These are phyloP conservation scores for Dolichotis patagonum DNA, from an alignment of 2,113 vertebrate genomes.

Conservation along the genomic window DNA sequence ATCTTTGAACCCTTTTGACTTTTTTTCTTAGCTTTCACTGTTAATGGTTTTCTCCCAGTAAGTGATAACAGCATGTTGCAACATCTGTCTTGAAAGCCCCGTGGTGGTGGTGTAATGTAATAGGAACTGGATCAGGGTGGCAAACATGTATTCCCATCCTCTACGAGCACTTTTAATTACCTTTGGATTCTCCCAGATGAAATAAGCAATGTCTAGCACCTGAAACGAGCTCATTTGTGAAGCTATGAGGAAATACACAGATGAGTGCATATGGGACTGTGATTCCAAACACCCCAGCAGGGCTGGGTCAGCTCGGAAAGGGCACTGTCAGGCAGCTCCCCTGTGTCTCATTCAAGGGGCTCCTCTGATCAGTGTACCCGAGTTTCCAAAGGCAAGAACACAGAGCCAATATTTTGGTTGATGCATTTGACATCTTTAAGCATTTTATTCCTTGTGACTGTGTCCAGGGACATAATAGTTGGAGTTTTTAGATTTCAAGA, in stretches of 20 bases:
- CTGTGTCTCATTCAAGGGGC: background rate
- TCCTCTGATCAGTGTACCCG: background rate
- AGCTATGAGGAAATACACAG: background rate
- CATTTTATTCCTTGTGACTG: background rate
- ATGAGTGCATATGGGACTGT: background rate
- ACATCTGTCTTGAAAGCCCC: slow-evolving; percentile 1
- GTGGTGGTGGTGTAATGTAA: slow-evolving; percentile 14
- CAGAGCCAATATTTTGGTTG: background rate
- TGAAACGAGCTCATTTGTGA: background rate
- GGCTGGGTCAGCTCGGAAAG: background rate
- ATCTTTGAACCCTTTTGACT: background rate
- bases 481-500: background rate
- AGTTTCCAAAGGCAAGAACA: background rate
- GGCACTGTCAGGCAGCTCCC: background rate
- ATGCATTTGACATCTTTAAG: background rate
- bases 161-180: slow-evolving; percentile 42
- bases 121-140: background rate
- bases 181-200: slow-evolving; percentile 29
- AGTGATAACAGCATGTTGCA: background rate
- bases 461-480: background rate
- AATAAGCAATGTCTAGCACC: background rate
- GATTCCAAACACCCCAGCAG: background rate
- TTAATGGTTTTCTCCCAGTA: slow-evolving; percentile 16
- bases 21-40: background rate
- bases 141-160: background rate